Percentiles rank a stretch among this genome's conserved stretches.
phyloP scores from a whole-genome alignment of 1,140 invertebrate genomes.

The Zaprionus taronus region DNA sequence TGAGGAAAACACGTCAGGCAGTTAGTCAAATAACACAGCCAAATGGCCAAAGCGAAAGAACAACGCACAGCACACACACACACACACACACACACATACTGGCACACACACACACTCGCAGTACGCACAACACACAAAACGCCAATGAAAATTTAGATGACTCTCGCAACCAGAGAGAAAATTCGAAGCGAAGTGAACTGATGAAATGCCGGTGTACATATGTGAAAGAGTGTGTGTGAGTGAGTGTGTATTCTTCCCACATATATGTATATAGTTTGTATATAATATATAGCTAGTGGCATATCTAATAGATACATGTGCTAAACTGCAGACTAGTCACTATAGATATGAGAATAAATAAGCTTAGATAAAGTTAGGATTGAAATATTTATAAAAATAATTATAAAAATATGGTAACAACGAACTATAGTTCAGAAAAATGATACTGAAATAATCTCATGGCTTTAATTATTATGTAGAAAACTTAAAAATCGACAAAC shows the following conservation, averaged over 20 bases:
- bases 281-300: conserved; percentile 10
- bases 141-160: conserved; percentile 76
- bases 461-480: no score
- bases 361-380: not conserved
- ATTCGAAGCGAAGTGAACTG: conserved; percentile 27
- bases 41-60: conserved; percentile 49
- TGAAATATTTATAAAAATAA: not conserved
- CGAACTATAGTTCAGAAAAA: no score
- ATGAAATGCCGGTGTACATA: conserved; percentile 8
- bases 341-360: not conserved
- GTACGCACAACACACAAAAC: conserved; percentile 50
- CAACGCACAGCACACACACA: conserved; percentile 36
- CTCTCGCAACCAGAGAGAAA: conserved; percentile 38
- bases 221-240: not conserved
- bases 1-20: conserved; percentile 83
- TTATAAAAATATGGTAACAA: no score
- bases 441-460: no score
- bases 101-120: conserved; percentile 32
- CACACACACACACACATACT: conserved; percentile 31
- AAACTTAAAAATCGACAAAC: no score
- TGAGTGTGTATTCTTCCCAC: not conserved
- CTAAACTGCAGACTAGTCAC: not conserved
- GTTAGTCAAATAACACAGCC: conserved; percentile 77
- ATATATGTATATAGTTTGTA: conserved; percentile 5
- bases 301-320: conserved; percentile 3